Conservation (phyloP, 2,888 invertebrate genomes). For the Cheilosia grossa region DNA sequence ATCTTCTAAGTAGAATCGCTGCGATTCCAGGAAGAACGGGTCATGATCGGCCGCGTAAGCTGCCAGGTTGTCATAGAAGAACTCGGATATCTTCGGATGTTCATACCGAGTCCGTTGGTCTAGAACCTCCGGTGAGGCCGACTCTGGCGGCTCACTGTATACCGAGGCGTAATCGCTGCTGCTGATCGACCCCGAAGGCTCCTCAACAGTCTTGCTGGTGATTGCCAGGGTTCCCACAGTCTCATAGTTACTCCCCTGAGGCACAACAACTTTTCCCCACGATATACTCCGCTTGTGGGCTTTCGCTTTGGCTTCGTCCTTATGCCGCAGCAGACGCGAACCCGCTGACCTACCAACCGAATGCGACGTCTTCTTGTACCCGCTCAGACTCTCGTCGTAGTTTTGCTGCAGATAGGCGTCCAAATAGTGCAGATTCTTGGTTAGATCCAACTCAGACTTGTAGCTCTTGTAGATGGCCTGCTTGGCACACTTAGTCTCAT, state of each 20-base stretch:
- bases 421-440: conserved; percentile 82
- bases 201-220: conserved; percentile 75
- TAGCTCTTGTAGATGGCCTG: conserved; percentile 82
- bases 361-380: conserved; percentile 78
- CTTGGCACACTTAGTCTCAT: conserved; percentile 80
- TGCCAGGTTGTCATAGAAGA: conserved; percentile 79
- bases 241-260: conserved; percentile 77
- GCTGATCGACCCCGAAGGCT: conserved; percentile 81
- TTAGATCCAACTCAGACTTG: conserved; percentile 83
- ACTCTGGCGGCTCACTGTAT: conserved; percentile 79
- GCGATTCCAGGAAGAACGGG: conserved; percentile 64
- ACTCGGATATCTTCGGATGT: conserved; percentile 81
- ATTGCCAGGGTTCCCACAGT: conserved; percentile 79
- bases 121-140: conserved; percentile 16
- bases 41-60: conserved; percentile 63
- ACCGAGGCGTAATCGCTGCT: conserved; percentile 83
- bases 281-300: conserved; percentile 80
- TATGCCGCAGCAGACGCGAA: conserved; percentile 74
- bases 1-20: conserved; percentile 66
- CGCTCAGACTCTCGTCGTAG: conserved; percentile 80
- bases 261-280: conserved; percentile 76
- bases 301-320: conserved; percentile 36
- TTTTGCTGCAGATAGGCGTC: conserved; percentile 83
- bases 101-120: conserved; percentile 77
- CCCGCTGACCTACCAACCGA: conserved; percentile 80